These are phyloP conservation scores for Halcyon malimbica DNA, from an alignment of 2,113 vertebrate genomes.

Conservation along the genomic window DNA sequence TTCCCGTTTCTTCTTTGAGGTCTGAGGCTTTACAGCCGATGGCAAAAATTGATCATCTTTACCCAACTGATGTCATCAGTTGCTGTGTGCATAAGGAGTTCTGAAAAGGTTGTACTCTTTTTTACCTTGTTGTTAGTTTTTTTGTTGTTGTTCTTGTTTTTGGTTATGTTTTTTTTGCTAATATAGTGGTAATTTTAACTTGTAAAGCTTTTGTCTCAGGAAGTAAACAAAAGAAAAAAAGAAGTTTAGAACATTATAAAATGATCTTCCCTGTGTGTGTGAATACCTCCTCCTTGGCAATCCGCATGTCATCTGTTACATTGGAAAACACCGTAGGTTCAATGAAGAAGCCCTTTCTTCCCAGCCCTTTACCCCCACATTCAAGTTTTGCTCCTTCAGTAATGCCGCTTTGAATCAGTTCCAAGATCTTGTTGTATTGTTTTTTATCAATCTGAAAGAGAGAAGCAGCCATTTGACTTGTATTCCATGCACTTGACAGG, in stretches of 20 bases:
- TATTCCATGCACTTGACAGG: neutral
- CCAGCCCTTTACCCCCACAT: slow-evolving; percentile 93
- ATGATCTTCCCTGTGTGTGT: neutral
- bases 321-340: slow-evolving; percentile 98
- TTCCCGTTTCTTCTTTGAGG: neutral
- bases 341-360: slow-evolving; percentile 94
- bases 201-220: neutral
- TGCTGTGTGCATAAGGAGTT: neutral
- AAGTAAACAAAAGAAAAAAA: neutral
- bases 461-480: neutral
- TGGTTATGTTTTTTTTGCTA: neutral
- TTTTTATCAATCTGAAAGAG: slow-evolving; percentile 89
- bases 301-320: slow-evolving; percentile 94
- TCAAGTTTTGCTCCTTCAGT: slow-evolving; percentile 94
- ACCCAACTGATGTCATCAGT: neutral
- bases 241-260: neutral
- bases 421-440: slow-evolving; percentile 92
- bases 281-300: slow-evolving; percentile 95
- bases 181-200: neutral
- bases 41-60: neutral
- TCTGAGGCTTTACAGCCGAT: neutral
- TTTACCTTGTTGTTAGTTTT: neutral
- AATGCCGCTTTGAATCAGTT: slow-evolving; percentile 92
- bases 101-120: neutral
- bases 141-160: too few relatives aligned